These are phyloP conservation scores for Poecilus cupreus DNA, from an alignment of 2,888 invertebrate species.

Conservation along the genomic window DNA sequence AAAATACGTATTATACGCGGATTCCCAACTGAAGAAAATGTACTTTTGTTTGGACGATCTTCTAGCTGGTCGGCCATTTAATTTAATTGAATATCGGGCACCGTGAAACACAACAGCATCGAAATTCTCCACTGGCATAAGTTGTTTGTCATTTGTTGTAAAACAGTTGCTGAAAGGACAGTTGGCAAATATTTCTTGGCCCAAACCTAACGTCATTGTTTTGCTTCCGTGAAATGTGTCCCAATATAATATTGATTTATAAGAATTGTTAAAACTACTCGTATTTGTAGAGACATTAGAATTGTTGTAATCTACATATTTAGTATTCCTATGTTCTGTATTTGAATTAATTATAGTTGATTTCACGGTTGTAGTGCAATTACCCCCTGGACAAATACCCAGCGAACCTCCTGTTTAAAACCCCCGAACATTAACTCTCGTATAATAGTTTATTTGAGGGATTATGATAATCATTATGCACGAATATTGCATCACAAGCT, in stretches of 20 bases:
- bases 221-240: background rate
- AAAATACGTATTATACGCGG: background rate
- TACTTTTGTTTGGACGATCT: background rate
- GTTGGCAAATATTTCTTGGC: conserved; percentile 62
- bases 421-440: too few relatives aligned
- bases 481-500: too few relatives aligned
- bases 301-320: too few relatives aligned
- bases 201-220: background rate
- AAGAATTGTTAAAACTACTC: background rate
- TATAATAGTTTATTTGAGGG: too few relatives aligned
- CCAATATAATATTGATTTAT: conserved; percentile 30
- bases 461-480: too few relatives aligned
- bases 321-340: too few relatives aligned
- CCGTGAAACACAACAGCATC: conserved; percentile 75
- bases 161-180: conserved; percentile 73
- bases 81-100: background rate
- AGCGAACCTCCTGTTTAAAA: too few relatives aligned
- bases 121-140: conserved; percentile 70
- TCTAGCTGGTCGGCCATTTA: background rate
- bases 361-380: too few relatives aligned
- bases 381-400: too few relatives aligned
- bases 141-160: conserved; percentile 70
- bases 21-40: background rate
- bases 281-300: too few relatives aligned
- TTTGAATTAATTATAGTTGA: too few relatives aligned